Evolutionary conservation across 2,113 vertebrate genomes (phyloP).

Genomic region (Larimichthys crocea): DNA sequence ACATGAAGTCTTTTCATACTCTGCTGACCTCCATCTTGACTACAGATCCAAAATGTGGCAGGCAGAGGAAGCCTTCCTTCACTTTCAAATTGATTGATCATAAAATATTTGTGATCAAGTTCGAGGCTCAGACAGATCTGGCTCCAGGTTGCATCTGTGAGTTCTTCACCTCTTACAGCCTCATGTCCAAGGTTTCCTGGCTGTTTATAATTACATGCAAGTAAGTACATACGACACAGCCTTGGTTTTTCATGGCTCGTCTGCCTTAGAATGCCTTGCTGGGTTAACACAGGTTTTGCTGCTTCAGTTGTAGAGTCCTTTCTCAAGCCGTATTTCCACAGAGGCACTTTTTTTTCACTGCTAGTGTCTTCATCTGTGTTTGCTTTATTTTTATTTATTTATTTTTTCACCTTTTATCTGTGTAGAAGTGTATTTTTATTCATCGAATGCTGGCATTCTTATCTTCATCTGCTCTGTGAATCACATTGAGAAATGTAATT

Average conservation of each 20-base stretch:
- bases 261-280: neutral
- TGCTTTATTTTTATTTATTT: neutral
- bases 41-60: no score
- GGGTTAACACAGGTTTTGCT: neutral
- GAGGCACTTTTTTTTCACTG: neutral
- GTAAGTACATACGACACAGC: no score
- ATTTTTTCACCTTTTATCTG: neutral
- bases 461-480: neutral
- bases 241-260: neutral
- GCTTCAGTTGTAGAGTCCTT: neutral
- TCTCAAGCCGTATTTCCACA: neutral
- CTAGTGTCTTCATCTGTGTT: neutral
- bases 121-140: neutral
- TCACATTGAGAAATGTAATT: neutral
- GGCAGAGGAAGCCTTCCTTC: neutral
- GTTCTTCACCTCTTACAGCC: no score
- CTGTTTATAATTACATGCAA: no score
- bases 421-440: neutral
- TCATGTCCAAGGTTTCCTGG: no score
- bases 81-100: neutral
- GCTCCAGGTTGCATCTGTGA: no score
- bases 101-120: neutral
- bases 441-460: neutral
- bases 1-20: no score
- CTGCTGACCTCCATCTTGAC: no score